Evolutionary conservation across 2,888 invertebrate species (phyloP).

Genomic region (Eilema griseolum): DNA sequence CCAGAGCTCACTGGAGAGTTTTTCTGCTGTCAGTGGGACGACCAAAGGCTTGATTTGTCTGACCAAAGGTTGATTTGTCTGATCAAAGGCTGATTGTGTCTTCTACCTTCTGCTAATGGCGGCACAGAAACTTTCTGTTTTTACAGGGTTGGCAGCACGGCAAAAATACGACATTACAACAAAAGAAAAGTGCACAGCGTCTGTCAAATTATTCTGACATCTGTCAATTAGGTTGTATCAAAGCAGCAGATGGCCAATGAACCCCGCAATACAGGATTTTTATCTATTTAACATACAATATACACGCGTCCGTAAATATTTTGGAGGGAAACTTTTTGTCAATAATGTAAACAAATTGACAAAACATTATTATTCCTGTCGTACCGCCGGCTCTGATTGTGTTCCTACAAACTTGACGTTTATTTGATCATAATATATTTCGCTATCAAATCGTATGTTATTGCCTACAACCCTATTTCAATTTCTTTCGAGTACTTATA

Average conservation of each 20-base stretch:
- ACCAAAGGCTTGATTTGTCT: too few species aligned
- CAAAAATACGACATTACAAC: background rate
- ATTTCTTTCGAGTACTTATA: constrained; percentile 59
- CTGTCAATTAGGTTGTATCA: constrained; percentile 1
- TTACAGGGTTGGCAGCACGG: too few species aligned
- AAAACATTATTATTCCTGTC: constrained; percentile 29
- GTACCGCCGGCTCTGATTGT: constrained; percentile 28
- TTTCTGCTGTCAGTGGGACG: too few species aligned
- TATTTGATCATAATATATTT: constrained; percentile 46
- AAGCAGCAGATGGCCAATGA: background rate
- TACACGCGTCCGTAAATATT: background rate
- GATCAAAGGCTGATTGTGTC: too few species aligned
- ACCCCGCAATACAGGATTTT: background rate
- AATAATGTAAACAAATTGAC: constrained; percentile 27
- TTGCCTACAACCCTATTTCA: constrained; percentile 52
- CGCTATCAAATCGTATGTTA: constrained; percentile 44
- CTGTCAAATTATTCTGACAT: constrained; percentile 3
- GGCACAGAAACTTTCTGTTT: too few species aligned
- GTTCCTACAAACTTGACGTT: constrained; percentile 37
- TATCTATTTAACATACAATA: constrained; percentile 8
- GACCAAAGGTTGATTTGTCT: too few species aligned
- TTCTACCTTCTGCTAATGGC: too few species aligned
- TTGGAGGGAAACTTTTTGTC: constrained; percentile 13
- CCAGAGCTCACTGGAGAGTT: too few species aligned
- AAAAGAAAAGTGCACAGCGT: background rate